Percentiles rank a stretch among this genome's conserved stretches.
Conservation (phyloP, 2,888 invertebrate species). For the Lycocerus yunnanus region DNA sequence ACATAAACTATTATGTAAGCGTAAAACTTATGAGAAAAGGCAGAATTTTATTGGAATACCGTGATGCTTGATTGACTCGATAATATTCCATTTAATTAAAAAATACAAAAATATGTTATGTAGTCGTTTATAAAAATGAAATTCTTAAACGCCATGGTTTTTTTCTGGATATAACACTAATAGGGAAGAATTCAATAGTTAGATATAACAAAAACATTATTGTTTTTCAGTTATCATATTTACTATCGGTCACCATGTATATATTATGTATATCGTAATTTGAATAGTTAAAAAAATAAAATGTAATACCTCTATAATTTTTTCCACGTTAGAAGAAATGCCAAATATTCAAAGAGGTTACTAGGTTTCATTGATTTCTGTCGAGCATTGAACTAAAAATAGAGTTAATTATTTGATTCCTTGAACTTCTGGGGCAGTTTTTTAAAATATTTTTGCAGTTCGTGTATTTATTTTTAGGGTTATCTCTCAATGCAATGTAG, state of each 20-base stretch:
- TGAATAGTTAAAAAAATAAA: no score
- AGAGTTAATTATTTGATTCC: conserved; percentile 15
- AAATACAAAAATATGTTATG: not conserved
- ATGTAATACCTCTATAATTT: no score
- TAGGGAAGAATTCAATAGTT: no score
- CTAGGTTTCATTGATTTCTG: conserved; percentile 10
- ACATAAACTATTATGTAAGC: no score
- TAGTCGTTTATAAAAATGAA: not conserved
- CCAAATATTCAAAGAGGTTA: not conserved
- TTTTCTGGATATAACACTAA: no score
- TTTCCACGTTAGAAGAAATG: not conserved
- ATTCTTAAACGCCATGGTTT: not conserved
- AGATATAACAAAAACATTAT: no score
- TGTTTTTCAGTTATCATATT: no score
- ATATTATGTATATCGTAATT: no score
- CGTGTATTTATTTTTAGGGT: not conserved
- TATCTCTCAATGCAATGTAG: not conserved
- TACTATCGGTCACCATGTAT: no score
- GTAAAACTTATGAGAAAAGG: not conserved
- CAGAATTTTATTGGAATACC: no score
- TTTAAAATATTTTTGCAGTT: conserved; percentile 2
- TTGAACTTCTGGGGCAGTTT: conserved; percentile 21
- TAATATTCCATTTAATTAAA: no score
- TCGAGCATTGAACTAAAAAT: conserved; percentile 14
- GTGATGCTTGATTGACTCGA: no score